Conservation (phyloP, 2,888 invertebrate species). For the Cheilosia scutellata region DNA sequence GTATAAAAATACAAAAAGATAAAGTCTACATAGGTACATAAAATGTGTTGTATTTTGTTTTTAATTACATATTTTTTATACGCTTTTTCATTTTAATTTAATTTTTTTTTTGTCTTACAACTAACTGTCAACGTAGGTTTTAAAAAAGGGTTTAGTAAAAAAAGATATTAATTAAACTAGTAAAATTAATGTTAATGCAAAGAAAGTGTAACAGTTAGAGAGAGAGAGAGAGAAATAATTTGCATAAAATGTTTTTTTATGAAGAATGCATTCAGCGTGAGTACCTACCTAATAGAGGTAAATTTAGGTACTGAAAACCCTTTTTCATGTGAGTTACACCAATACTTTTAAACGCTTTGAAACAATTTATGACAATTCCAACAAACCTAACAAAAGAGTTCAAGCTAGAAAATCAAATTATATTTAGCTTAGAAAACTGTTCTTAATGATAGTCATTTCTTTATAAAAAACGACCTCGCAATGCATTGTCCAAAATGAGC, state of each 20-base stretch:
- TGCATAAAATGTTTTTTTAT: background rate
- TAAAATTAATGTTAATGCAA: background rate
- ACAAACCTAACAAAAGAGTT: too few relatives aligned
- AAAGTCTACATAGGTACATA: constrained; percentile 75
- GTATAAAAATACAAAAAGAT: constrained; percentile 76
- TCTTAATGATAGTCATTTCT: too few relatives aligned
- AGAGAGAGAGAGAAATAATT: background rate
- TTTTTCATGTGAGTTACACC: too few relatives aligned
- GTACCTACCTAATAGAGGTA: background rate
- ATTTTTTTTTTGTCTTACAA: constrained; percentile 56
- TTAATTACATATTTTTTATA: constrained; percentile 52
- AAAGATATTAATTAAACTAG: constrained; percentile 34
- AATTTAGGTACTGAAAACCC: too few relatives aligned
- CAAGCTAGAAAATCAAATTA: too few relatives aligned
- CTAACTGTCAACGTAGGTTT: constrained; percentile 46
- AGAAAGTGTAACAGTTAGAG: background rate
- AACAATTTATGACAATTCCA: too few relatives aligned
- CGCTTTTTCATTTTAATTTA: constrained; percentile 48
- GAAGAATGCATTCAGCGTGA: background rate
- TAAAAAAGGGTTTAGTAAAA: constrained; percentile 15
- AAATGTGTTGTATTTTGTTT: constrained; percentile 66
- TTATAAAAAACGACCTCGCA: too few relatives aligned
- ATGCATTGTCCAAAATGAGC: too few relatives aligned
- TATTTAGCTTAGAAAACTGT: too few relatives aligned
- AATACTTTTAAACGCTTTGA: too few relatives aligned